These are phyloP conservation scores for Aurelia aurita DNA, from an alignment of 30 jellyfish, hydroid and myxozoan genomes.

Conservation along the genomic window DNA sequence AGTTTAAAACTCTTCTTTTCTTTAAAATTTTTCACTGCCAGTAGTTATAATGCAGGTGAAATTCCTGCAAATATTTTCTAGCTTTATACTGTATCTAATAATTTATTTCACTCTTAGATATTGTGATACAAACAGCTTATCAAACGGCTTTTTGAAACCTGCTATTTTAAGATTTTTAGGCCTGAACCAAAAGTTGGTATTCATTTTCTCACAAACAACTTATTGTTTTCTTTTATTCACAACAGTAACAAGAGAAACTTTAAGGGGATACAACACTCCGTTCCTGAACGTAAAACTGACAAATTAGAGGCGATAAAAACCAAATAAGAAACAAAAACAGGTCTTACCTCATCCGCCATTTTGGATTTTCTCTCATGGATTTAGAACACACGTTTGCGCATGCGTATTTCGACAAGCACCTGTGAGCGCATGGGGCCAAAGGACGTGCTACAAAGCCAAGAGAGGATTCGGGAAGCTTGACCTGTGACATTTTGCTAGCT, in stretches of 20 bases:
- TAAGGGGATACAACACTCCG: too few relatives aligned
- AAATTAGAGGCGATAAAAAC: background rate
- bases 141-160: background rate
- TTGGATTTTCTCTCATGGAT: constrained; percentile 15
- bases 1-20: too few relatives aligned
- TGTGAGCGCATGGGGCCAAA: constrained; percentile 38
- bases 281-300: background rate
- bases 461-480: constrained; percentile 6
- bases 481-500: constrained; percentile 20
- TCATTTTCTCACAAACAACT: background rate
- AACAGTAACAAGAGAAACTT: too few relatives aligned
- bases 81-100: too few relatives aligned
- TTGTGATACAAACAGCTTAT: too few relatives aligned
- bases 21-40: too few relatives aligned
- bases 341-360: constrained; percentile 54
- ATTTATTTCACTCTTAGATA: too few relatives aligned
- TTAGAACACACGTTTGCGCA: constrained; percentile 20
- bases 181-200: background rate
- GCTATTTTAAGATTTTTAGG: background rate
- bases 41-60: too few relatives aligned
- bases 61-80: too few relatives aligned
- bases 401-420: constrained; percentile 31
- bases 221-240: too few relatives aligned
- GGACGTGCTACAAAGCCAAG: constrained; percentile 15
- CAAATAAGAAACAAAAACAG: background rate